A percentile compares a stretch with the other conserved stretches of the same genome.
Evolutionary conservation across 2,888 invertebrate genomes (phyloP).

Genomic region (Dermolepida albohirtum): DNA sequence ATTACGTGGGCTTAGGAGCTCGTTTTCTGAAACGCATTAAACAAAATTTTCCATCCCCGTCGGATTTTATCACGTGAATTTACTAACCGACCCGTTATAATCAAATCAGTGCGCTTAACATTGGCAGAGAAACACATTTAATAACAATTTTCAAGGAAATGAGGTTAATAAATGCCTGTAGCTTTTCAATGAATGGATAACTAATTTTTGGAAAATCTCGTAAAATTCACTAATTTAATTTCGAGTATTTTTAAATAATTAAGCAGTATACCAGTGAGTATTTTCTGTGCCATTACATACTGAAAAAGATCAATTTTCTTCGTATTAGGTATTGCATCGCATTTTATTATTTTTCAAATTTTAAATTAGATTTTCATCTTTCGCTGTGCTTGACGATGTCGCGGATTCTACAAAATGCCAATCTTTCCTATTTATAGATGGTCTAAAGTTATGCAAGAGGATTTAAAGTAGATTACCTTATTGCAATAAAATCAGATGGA

Average conservation of each 20-base stretch:
- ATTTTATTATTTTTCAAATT: too few relatives aligned
- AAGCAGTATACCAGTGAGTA: too few relatives aligned
- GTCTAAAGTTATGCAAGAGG: too few relatives aligned
- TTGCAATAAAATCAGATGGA: too few relatives aligned
- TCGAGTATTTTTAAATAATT: neutral
- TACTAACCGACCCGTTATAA: conserved; percentile 15
- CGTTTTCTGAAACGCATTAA: neutral
- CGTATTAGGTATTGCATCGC: too few relatives aligned
- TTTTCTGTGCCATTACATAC: too few relatives aligned
- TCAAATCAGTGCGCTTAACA: conserved; percentile 1
- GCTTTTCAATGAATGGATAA: neutral
- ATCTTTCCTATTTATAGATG: too few relatives aligned
- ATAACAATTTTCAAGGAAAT: conserved; percentile 9
- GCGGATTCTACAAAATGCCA: too few relatives aligned
- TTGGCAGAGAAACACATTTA: conserved; percentile 3
- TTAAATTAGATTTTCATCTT: too few relatives aligned
- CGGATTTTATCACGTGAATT: conserved; percentile 9
- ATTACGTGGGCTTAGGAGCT: neutral
- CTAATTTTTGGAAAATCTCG: conserved; percentile 2
- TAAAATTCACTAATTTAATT: neutral
- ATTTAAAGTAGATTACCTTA: too few relatives aligned
- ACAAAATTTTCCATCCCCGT: neutral
- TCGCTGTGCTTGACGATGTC: too few relatives aligned
- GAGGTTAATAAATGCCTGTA: neutral
- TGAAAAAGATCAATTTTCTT: too few relatives aligned